phyloP scores from a whole-genome alignment of 1,140 invertebrate species.

The Uloborus diversus region DNA sequence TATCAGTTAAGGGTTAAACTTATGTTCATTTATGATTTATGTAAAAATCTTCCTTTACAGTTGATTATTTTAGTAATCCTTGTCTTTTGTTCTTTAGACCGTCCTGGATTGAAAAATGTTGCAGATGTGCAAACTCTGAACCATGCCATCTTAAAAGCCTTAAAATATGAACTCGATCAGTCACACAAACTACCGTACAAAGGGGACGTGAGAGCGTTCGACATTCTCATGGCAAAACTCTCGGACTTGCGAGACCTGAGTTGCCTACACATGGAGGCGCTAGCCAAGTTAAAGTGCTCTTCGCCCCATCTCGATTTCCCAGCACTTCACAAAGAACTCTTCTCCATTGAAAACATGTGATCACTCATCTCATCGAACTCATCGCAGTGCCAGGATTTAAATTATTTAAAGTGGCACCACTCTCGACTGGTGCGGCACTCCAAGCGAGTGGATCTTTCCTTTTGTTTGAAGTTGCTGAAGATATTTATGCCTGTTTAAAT shows the following conservation, averaged over 20 bases:
- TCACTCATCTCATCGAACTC: not conserved
- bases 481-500: not conserved
- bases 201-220: slow-evolving; percentile 88
- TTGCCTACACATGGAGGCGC: slow-evolving; percentile 88
- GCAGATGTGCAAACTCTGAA: slow-evolving; percentile 88
- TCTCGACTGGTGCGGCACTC: too few relatives aligned
- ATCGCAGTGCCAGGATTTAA: slow-evolving; percentile 39
- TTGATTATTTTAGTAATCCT: too few relatives aligned
- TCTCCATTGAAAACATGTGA: slow-evolving; percentile 74
- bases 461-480: not conserved
- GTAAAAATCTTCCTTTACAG: too few relatives aligned
- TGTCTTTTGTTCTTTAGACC: slow-evolving; percentile 79
- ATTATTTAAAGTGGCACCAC: not conserved
- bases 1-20: too few relatives aligned
- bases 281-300: slow-evolving; percentile 89
- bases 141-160: slow-evolving; percentile 86
- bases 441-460: too few relatives aligned
- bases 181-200: slow-evolving; percentile 87
- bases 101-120: slow-evolving; percentile 84
- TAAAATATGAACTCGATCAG: slow-evolving; percentile 87
- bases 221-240: slow-evolving; percentile 86
- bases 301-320: slow-evolving; percentile 93
- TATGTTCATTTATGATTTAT: too few relatives aligned
- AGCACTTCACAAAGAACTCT: slow-evolving; percentile 95
- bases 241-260: slow-evolving; percentile 88